These are phyloP conservation scores for Cydia splendana DNA, from an alignment of 1,140 invertebrate species.

Conservation along the genomic window DNA sequence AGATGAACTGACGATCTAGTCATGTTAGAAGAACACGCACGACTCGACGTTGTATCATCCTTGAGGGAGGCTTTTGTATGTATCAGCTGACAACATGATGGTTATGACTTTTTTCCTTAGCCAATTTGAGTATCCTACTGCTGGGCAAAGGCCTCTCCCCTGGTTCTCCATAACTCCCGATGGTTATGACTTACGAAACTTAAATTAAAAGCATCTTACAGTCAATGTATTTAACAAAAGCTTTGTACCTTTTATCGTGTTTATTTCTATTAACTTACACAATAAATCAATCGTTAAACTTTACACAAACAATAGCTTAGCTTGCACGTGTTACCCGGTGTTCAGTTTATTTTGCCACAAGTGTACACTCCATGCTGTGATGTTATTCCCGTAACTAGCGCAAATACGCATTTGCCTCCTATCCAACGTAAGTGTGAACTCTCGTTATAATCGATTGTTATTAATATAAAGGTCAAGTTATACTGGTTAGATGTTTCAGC, in stretches of 20 bases:
- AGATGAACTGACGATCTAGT: neutral
- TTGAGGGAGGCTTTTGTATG: too few species aligned
- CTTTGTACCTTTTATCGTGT: neutral
- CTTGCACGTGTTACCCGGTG: neutral
- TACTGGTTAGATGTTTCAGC: neutral
- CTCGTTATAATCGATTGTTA: neutral
- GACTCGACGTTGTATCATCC: too few species aligned
- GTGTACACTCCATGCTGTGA: slow-evolving; percentile 9
- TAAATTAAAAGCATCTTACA: too few species aligned
- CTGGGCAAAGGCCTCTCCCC: too few species aligned
- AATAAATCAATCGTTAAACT: neutral
- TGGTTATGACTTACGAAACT: too few species aligned
- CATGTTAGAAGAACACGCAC: too few species aligned
- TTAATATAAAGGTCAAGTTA: neutral
- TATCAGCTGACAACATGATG: too few species aligned
- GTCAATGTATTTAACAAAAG: neutral
- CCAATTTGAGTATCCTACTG: too few species aligned
- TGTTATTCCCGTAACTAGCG: neutral
- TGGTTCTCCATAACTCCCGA: too few species aligned
- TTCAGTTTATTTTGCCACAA: slow-evolving; percentile 12
- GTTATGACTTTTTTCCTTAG: too few species aligned
- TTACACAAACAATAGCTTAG: neutral
- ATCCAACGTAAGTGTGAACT: neutral
- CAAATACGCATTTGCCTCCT: neutral
- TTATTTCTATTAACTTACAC: neutral